A percentile compares a stretch with the other conserved stretches of the same genome.
Evolutionary conservation across 2,797 vertebrate species (phyloP).

Genomic region (Pterois miles): DNA sequence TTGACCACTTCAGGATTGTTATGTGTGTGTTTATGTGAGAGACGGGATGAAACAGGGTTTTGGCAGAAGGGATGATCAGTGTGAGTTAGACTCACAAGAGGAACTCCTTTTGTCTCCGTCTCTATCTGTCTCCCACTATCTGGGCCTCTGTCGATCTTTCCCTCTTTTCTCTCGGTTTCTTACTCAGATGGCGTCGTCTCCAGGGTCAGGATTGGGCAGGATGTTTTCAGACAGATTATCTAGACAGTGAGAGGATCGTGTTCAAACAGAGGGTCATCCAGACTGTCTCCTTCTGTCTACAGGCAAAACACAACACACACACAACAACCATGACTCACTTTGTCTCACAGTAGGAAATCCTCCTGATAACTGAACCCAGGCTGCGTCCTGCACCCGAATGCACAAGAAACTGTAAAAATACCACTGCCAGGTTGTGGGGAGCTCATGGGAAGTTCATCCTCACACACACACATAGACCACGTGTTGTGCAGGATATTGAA

Average conservation of each 20-base stretch:
- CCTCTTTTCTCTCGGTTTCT: conserved; percentile 14
- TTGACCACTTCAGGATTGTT: conserved; percentile 5
- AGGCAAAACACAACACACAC: conserved; percentile 40
- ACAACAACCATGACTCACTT: conserved; percentile 39
- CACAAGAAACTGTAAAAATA: conserved; percentile 49
- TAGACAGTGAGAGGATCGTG: conserved; percentile 42
- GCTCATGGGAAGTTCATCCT: conserved; percentile 36
- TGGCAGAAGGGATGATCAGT: conserved; percentile 18
- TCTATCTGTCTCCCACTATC: conserved; percentile 28
- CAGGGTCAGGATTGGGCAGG: conserved; percentile 36
- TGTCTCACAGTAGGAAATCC: conserved; percentile 36
- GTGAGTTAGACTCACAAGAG: conserved; percentile 4
- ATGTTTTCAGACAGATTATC: conserved; percentile 66
- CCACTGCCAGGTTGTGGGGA: conserved; percentile 6
- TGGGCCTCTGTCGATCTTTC: conserved; percentile 23
- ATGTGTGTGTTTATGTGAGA: conserved; percentile 1
- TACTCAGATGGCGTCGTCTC: conserved; percentile 24
- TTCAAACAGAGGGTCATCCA: conserved; percentile 57
- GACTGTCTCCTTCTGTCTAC: conserved; percentile 50
- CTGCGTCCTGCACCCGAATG: conserved; percentile 24
- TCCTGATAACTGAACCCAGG: conserved; percentile 26
- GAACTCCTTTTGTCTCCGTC: conserved; percentile 21
- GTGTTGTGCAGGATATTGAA: conserved; percentile 59
- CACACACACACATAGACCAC: background rate
- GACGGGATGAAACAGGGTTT: conserved; percentile 22